phyloP scores from a whole-genome alignment of 2,888 invertebrate genomes.

The Drosophila melanosoma region DNA sequence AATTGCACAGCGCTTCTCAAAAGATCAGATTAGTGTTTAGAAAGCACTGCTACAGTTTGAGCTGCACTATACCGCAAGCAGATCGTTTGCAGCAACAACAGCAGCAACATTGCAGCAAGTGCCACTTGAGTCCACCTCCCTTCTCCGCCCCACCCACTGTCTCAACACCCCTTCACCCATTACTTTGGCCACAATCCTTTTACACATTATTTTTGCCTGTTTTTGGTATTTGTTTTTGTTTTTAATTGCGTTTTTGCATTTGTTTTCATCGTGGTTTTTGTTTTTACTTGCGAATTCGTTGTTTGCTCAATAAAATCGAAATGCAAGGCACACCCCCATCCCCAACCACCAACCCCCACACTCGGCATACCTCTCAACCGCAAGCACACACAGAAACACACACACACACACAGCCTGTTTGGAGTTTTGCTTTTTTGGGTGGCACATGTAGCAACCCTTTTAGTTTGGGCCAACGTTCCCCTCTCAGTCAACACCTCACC shows the following conservation, averaged over 20 bases:
- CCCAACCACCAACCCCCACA: background rate
- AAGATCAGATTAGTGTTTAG: background rate
- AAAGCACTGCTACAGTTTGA: background rate
- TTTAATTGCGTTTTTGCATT: constrained; percentile 68
- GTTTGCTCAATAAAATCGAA: constrained; percentile 84
- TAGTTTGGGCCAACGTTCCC: constrained; percentile 3
- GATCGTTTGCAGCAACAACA: constrained; percentile 3
- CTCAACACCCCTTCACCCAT: background rate
- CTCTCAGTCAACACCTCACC: constrained; percentile 3
- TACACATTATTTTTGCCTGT: background rate
- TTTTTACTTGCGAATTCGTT: constrained; percentile 82
- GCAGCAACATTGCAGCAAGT: background rate
- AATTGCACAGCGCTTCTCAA: background rate
- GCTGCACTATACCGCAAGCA: background rate
- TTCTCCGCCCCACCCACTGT: background rate
- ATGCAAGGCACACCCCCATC: constrained; percentile 54
- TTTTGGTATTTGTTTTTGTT: constrained; percentile 19
- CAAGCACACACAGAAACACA: constrained; percentile 2
- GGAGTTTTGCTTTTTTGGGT: constrained; percentile 26
- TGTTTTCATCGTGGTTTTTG: constrained; percentile 77
- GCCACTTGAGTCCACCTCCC: background rate
- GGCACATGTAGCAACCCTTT: constrained; percentile 40
- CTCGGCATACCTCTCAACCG: background rate
- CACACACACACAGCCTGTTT: background rate
- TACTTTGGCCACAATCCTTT: background rate